Evolutionary conservation across 2,113 vertebrate species (phyloP).

Genomic region (Pontoporia blainvillei): DNA sequence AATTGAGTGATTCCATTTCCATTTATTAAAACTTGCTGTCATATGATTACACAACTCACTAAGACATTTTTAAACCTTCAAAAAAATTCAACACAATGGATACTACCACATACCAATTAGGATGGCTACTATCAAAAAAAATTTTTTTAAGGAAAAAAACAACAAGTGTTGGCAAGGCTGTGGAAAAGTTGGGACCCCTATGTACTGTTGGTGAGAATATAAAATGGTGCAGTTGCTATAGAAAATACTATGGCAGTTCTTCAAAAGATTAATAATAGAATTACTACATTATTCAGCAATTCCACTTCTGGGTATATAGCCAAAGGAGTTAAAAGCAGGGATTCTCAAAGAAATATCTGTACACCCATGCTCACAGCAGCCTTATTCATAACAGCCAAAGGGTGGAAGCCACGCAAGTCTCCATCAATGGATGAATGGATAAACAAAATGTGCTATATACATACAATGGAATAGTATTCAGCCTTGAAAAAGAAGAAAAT

Average conservation of each 20-base stretch:
- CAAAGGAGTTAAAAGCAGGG: not conserved
- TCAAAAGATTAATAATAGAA: slow-evolving; percentile 7
- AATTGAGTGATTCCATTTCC: not conserved
- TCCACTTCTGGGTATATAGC: not conserved
- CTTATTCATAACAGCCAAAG: not conserved
- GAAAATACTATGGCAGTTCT: not conserved
- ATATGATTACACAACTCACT: not conserved
- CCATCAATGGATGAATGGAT: not conserved
- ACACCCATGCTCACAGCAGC: not conserved
- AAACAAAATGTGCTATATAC: not conserved
- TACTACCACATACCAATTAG: not conserved
- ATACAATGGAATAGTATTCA: not conserved
- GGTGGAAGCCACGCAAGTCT: not conserved
- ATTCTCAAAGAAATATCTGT: not conserved
- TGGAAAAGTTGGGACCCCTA: not conserved
- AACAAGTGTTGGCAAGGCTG: not conserved
- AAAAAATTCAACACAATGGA: not conserved
- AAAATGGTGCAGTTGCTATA: not conserved
- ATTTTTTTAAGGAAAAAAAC: not conserved
- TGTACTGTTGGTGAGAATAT: not conserved
- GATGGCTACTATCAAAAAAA: not conserved
- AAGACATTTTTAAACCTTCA: not conserved
- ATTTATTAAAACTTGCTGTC: not conserved
- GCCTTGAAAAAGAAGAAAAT: not conserved
- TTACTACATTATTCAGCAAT: not conserved